Base-by-base conservation (phyloP, 2,797 vertebrate genomes). In the Coendou prehensilis region DNA sequence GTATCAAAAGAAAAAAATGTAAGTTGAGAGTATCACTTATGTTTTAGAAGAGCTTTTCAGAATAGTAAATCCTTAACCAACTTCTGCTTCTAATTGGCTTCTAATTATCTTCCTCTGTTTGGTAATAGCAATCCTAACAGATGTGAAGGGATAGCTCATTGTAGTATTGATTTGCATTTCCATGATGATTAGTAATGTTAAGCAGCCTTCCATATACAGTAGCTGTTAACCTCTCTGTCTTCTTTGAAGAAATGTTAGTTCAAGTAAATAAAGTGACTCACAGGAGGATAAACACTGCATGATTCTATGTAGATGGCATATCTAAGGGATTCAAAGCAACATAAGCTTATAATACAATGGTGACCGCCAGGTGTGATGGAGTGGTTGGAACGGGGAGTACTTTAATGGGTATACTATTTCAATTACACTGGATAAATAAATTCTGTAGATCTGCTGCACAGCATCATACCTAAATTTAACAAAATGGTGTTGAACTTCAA, bases 401-500 rank as follows among this genome's bases (percentile, higher is more conserved):
- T 37, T 75, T 14, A 23, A 14, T 4, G 26, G 20, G 5, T 41
- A n/a, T 50, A 5, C 30, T 33, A 6, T 23, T 47, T 57, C 18
- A 56, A 9, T 47, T 33, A 11, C 6, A 5, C 23, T 28, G 6
- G 17, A 33, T 3, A 37, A 30, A 22, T 30, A 26, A 26, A 47
- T 13, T 61, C 45, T 28, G 1, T 33, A 7, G 1, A 8, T 30
- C 20, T 2, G 6, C 8, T 14, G 9, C 15, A 17, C 3, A 2
- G 5, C 15, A 33, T 7, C 6, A 2, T 10, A 28, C 15, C 6
- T 30, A 1, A 0, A 18, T 28, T 73, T 30, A 45, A 18, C 63
- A 7, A 9, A 1, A 37, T 0, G 3, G 4, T 4, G 4, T 14
- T 9, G 5, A 2, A 6, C 30, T 37, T 78, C 23, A 4, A 33